Evolutionary conservation across 1,140 invertebrate genomes (phyloP).

Genomic region (Drosophila saltans): DNA sequence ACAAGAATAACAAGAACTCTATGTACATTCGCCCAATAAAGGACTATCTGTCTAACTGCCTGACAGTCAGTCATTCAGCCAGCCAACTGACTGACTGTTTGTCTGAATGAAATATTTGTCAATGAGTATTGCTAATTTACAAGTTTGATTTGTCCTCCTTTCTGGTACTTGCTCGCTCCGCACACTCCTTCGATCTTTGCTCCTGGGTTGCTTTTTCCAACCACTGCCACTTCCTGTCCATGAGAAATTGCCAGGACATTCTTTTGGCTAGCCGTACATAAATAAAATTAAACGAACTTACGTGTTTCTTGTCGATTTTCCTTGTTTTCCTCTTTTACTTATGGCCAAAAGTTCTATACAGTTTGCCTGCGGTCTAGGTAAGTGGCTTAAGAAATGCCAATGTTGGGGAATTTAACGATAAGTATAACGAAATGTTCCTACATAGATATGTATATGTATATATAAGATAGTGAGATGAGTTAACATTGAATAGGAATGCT

Average conservation of each 20-base stretch:
- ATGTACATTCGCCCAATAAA: slow-evolving; percentile 3
- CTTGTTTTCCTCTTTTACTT: neutral
- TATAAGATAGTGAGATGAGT: neutral
- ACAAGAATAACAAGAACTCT: slow-evolving; percentile 3
- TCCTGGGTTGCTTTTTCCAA: neutral
- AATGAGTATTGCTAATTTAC: slow-evolving; percentile 83
- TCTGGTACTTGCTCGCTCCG: slow-evolving; percentile 12
- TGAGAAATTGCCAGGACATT: slow-evolving; percentile 71
- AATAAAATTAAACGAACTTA: slow-evolving; percentile 61
- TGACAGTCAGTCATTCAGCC: slow-evolving; percentile 23
- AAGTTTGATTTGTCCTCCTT: slow-evolving; percentile 77
- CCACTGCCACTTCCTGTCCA: slow-evolving; percentile 33
- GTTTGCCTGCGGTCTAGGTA: slow-evolving; percentile 5
- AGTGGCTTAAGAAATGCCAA: slow-evolving; percentile 13
- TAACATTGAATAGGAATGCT: neutral
- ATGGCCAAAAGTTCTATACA: neutral
- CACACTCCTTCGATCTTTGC: too few species aligned
- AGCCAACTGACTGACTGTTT: slow-evolving; percentile 43
- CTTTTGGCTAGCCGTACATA: slow-evolving; percentile 76
- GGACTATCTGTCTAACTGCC: slow-evolving; percentile 28
- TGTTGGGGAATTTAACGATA: neutral
- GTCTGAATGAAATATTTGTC: slow-evolving; percentile 77
- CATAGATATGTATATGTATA: too few species aligned
- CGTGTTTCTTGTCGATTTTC: slow-evolving; percentile 25
- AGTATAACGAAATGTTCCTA: too few species aligned